These are phyloP conservation scores for Galeruca laticollis DNA, from an alignment of 2,888 invertebrate species.

Conservation along the genomic window DNA sequence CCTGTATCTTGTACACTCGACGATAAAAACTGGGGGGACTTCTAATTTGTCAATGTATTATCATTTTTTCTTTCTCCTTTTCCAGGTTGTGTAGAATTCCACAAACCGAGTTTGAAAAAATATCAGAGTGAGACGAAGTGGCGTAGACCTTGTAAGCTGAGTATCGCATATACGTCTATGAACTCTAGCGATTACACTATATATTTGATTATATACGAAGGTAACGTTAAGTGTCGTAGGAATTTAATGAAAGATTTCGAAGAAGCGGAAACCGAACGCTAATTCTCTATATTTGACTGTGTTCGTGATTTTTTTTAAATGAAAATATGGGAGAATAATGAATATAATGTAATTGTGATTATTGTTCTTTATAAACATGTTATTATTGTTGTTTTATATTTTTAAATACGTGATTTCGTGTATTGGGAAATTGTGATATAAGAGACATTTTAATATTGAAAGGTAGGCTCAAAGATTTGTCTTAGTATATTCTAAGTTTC, in stretches of 20 bases:
- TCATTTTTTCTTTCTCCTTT: neutral
- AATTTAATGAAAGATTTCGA: conserved; percentile 68
- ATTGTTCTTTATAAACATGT: neutral
- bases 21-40: too few species aligned
- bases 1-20: too few species aligned
- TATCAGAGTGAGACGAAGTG: conserved; percentile 69
- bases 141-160: conserved; percentile 74
- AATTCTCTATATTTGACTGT: conserved; percentile 19
- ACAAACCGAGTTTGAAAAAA: conserved; percentile 60
- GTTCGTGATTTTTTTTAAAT: too few species aligned
- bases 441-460: too few species aligned
- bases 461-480: too few species aligned
- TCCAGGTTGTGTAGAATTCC: conserved; percentile 59
- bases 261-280: conserved; percentile 60
- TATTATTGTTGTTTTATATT: neutral
- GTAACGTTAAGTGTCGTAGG: conserved; percentile 72
- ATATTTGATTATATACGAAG: conserved; percentile 73
- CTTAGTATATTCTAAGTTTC: too few species aligned
- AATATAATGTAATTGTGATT: neutral
- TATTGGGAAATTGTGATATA: too few species aligned
- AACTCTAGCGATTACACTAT: conserved; percentile 72
- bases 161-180: conserved; percentile 72
- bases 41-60: too few species aligned
- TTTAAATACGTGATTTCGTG: too few species aligned
- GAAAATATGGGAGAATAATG: neutral